Evolutionary conservation across 2,113 vertebrate genomes (phyloP), one percentile per base, ranked within the genome.

Genomic region (Vireo altiloquus): DNA sequence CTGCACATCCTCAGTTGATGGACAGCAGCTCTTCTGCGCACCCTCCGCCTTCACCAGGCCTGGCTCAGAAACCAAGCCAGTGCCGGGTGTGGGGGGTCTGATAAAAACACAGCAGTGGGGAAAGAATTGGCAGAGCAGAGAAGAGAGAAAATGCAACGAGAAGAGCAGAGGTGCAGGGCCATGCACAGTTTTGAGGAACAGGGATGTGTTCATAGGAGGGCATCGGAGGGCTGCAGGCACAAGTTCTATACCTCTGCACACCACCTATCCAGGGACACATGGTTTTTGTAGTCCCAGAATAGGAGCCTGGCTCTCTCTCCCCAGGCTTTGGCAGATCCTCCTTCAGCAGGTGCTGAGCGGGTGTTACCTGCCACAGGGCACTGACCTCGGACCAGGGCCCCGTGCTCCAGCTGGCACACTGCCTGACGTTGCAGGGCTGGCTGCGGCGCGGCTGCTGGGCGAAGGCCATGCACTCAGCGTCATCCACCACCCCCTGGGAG

Each of bases 321-420:
- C n/a, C 7, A n/a, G 7, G 25, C 47, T 74, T 17, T 37, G 47
- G 59, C 50, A 94, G 39, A 39, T 23, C 10, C 15, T 71, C 23
- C 42, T 40, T 4, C 30, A 8, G 11, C 0, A 18, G 5, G 8
- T 19, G 42, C 31, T 33, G 22, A 52, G 49, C 13, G 47, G 65
- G 31, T 28, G 70, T 11, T 15, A 1, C 11, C 30, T 40, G 54
- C 49, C 10, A 3, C 1, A 19, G 44, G n/a, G 7, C 52, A 53
- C 98, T 97, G 80, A 99, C 99, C 98, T 97, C 76, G 8, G 98
- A 99, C 99, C 99, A 99, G 35, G 97, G 95, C 20, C 96, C 97
- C 0, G 85, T 79, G 1, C 68, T 98, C 98, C 99, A 99, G 77
- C 97, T 94, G 0, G 98, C 95, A 8, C 99, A 99, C 76, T 87